phyloP scores from a whole-genome alignment of 1,140 invertebrate genomes.

The Anoplophora glabripennis region DNA sequence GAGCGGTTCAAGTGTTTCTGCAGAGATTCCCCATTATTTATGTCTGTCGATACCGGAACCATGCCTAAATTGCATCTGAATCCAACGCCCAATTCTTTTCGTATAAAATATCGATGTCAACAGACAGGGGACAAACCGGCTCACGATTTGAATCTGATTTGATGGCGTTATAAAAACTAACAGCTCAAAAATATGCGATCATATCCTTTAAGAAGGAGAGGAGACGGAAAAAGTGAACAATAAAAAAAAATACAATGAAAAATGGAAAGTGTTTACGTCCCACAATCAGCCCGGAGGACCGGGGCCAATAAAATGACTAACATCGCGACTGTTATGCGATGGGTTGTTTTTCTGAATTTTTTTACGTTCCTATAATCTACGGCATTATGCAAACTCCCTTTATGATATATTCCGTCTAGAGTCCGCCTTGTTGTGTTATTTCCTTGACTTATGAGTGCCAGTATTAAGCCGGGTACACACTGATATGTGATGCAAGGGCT shows the following conservation, averaged over 20 bases:
- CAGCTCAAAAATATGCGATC: slow-evolving; percentile 12
- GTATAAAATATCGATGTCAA: too few relatives aligned
- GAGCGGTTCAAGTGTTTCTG: too few relatives aligned
- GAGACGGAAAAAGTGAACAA: slow-evolving; percentile 3
- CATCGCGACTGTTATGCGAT: slow-evolving; percentile 5
- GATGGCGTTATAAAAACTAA: slow-evolving; percentile 14
- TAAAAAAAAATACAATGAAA: slow-evolving; percentile 21
- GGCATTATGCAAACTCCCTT: slow-evolving; percentile 25
- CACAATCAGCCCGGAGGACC: slow-evolving; percentile 11
- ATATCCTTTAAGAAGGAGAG: slow-evolving; percentile 12
- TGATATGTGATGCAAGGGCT: too few relatives aligned
- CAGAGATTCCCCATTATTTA: too few relatives aligned
- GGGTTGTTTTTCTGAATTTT: slow-evolving; percentile 24
- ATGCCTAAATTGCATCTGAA: too few relatives aligned
- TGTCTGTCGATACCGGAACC: too few relatives aligned
- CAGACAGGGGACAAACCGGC: too few relatives aligned
- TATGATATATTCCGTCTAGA: slow-evolving; percentile 13
- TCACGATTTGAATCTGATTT: slow-evolving; percentile 4
- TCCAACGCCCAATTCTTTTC: too few relatives aligned
- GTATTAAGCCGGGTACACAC: slow-evolving; percentile 10
- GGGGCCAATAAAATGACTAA: slow-evolving; percentile 18
- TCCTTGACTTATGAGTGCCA: slow-evolving; percentile 21
- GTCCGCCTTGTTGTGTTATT: slow-evolving; percentile 14
- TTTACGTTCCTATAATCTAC: slow-evolving; percentile 19
- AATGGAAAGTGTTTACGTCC: slow-evolving; percentile 27